Evolutionary conservation across 1,140 invertebrate species (phyloP), one percentile per base, ranked within the genome.

Genomic region (Pseudomyrmex concolor): DNA sequence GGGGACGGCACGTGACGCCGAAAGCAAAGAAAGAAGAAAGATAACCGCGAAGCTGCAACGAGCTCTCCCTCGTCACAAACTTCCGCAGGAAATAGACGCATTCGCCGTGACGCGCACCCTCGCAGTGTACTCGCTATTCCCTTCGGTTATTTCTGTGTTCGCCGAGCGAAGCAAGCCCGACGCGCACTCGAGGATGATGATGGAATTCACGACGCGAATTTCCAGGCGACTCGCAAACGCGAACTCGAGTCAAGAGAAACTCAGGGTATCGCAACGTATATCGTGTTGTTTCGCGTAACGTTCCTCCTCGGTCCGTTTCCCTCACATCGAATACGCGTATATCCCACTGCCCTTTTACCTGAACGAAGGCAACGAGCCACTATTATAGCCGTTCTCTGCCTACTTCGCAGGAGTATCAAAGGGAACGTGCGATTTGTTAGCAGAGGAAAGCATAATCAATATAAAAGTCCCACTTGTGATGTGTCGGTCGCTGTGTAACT

Each of bases 71-170:
- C 78, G 84, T 85, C 72, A 78, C 72, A 68, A 15, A 78, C 80
- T 88, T 91, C 90, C 90, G 86, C 76, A 90, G 91, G 91, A 91
- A 87, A 86, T 90, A 76, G 84, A 84, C 8, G 84, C 91, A 91
- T 83, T 84, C 82, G 59, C 88, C 90, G 88, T 91, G 85, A 91
- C 91, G 76, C 84, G 80, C 78, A 84, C 85, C 67, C 85, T 84
- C 67, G 62, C 62, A 17, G 17, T 74, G 13, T 12, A 77, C 71
- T 55, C 17, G n/a, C 45, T 78, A 34, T 34, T 34, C 34, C 34
- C 74, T 59, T 50, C 74, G 57, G 57, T 71, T 62, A 15, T 17
- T 22, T 45, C 17, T 13, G 60, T 51, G 45, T 0, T 10, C 50
- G 50, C n/a, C 15, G 43, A 34, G 48, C 76, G 57, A 48, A 45